Conservation (phyloP, 1,140 invertebrate species). For the Mylabris phalerata region DNA sequence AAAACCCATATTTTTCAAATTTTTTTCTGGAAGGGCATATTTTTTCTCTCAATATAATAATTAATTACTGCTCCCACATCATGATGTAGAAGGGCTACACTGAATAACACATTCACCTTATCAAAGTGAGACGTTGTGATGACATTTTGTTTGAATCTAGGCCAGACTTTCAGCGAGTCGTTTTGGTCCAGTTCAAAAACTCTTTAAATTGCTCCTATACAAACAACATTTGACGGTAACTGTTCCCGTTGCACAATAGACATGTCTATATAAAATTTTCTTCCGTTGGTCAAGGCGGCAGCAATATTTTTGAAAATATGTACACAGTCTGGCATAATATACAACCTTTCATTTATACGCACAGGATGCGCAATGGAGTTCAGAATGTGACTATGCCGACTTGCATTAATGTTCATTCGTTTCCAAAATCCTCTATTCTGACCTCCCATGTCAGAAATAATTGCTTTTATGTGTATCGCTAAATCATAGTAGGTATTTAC, state of each 20-base stretch:
- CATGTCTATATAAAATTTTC: neutral
- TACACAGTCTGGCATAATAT: neutral
- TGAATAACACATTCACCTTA: conserved; percentile 4
- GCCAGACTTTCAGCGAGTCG: conserved; percentile 5
- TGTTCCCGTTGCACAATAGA: neutral
- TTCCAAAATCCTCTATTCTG: conserved; percentile 4
- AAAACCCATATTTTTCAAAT: too few relatives aligned
- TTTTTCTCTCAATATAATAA: conserved; percentile 1
- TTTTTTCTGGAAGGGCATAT: too few relatives aligned
- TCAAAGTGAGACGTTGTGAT: neutral
- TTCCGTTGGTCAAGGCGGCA: neutral
- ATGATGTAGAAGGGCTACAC: too few relatives aligned
- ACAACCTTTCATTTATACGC: neutral
- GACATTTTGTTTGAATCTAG: conserved; percentile 3
- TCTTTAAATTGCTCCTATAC: neutral
- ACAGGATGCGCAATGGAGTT: neutral
- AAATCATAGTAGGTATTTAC: neutral
- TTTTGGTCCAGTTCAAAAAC: too few relatives aligned
- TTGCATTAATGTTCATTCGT: neutral
- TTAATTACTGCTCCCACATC: conserved; percentile 4
- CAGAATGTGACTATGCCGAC: neutral
- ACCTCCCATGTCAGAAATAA: conserved; percentile 2
- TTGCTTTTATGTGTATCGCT: neutral
- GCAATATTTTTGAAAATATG: conserved; percentile 4
- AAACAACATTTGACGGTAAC: neutral